Conservation (phyloP, 2,113 vertebrate genomes). For the Brachirus orientalis region DNA sequence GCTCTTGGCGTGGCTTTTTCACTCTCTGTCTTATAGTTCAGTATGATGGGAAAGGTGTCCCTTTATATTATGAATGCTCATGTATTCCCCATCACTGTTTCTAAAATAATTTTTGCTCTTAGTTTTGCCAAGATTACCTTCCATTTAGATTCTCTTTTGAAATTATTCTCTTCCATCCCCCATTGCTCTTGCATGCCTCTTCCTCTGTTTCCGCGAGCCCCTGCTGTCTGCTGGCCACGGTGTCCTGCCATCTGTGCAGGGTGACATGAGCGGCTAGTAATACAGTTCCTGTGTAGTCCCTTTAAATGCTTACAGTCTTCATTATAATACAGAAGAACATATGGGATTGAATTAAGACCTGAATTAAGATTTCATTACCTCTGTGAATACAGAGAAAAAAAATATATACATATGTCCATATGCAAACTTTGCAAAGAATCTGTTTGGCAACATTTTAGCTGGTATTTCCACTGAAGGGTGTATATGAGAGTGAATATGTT, state of each 20-base stretch:
- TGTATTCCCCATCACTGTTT: neutral
- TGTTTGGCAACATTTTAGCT: slow-evolving; percentile 11
- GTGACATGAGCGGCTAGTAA: slow-evolving; percentile 39
- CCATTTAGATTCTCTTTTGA: slow-evolving; percentile 47
- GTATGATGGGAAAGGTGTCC: slow-evolving; percentile 30
- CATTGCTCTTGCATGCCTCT: slow-evolving; percentile 28
- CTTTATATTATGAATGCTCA: slow-evolving; percentile 44
- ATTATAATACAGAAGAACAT: slow-evolving; percentile 19
- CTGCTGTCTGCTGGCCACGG: slow-evolving; percentile 58
- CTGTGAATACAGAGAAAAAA: neutral
- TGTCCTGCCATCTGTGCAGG: slow-evolving; percentile 70
- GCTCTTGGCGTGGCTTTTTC: slow-evolving; percentile 46
- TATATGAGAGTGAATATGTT: slow-evolving; percentile 13
- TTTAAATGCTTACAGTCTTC: slow-evolving; percentile 15
- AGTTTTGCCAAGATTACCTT: slow-evolving; percentile 32
- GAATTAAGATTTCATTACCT: neutral
- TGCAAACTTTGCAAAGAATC: slow-evolving; percentile 1
- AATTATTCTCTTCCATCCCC: slow-evolving; percentile 47
- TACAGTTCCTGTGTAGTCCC: slow-evolving; percentile 25
- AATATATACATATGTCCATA: neutral
- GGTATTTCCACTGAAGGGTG: slow-evolving; percentile 12
- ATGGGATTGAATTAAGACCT: neutral
- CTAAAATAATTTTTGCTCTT: neutral
- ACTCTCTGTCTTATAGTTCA: slow-evolving; percentile 57
- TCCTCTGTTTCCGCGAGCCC: slow-evolving; percentile 52